Evolutionary conservation across 2,888 invertebrate species (phyloP), one percentile per base, ranked within the genome.

Genomic region (Theretra japonica): DNA sequence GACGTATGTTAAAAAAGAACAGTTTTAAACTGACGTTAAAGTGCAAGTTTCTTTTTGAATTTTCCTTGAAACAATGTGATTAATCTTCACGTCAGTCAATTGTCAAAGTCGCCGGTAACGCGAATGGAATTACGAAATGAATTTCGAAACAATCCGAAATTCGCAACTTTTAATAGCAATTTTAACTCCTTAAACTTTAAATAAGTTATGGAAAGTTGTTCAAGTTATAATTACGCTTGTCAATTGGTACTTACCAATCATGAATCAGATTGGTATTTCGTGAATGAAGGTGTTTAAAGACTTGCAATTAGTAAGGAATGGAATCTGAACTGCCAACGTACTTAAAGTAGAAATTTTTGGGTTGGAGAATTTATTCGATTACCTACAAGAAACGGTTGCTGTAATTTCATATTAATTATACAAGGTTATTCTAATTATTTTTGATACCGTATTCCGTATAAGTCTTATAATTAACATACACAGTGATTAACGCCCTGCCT

Each of bases 21-120:
- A 8, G 21, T 57, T 60, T 72, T 68, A 70, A 70, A 21, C 21
- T 53, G n/a, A 62, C 41, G 62, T 62, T 41, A 21, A 62, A 65
- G 23, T 60, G 19, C 19, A 60, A 11, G 65, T 65, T 48, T 23
- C 41, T 73, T 69, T 70, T 79, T 73, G 72, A 77, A 81, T 81
- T 81, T 83, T 80, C 78, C 73, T 77, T 79, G 76, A 80, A 84
- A 88, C 87, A 83, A 81, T 74, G 83, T 85, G 83, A 90, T 90
- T 84, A 86, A 90, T 90, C 79, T 80, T 75, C 79, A 77, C 80
- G 81, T 85, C 85, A 84, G 80, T 82, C 81, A 75, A 74, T 77
- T 78, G 65, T 65, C 65, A 79, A 75, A 79, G 84, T 81, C 86
- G 85, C 87, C 81, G 82, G 85, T 79, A 84, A 84, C 83, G 85